A percentile compares a stretch with the other conserved stretches of the same genome.
These are phyloP conservation scores for Synergus japonicus DNA, from an alignment of 2,888 invertebrate species.

Conservation along the genomic window DNA sequence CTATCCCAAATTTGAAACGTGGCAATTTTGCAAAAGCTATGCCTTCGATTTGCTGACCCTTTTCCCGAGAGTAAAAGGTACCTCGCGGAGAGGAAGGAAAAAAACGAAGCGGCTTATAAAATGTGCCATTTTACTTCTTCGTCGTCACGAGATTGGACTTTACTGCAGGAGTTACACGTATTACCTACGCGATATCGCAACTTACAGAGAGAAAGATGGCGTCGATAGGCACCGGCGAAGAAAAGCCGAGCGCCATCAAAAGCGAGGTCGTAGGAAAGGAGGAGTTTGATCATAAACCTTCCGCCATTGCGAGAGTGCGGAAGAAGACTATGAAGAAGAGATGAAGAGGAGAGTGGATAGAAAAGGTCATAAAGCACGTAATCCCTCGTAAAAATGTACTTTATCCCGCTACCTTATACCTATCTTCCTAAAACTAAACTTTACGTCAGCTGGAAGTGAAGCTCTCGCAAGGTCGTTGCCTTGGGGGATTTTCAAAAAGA, in stretches of 20 bases:
- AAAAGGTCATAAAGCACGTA: slow-evolving; percentile 71
- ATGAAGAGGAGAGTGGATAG: slow-evolving; percentile 55
- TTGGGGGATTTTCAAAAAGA: slow-evolving; percentile 39
- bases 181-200: slow-evolving; percentile 35
- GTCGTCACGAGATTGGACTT: slow-evolving; percentile 31
- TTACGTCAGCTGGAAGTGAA: slow-evolving; percentile 41
- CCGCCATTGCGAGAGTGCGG: slow-evolving; percentile 44
- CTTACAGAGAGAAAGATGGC: slow-evolving; percentile 33
- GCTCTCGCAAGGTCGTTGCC: slow-evolving; percentile 37
- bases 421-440: slow-evolving; percentile 51
- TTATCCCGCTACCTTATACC: slow-evolving; percentile 58
- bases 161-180: slow-evolving; percentile 40
- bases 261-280: slow-evolving; percentile 44
- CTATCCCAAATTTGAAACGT: too few species aligned
- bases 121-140: slow-evolving; percentile 39
- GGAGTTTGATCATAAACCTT: slow-evolving; percentile 52
- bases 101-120: slow-evolving; percentile 27
- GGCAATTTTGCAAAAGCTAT: background rate
- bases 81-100: background rate
- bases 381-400: slow-evolving; percentile 72
- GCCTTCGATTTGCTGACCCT: background rate
- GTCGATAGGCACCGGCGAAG: slow-evolving; percentile 35
- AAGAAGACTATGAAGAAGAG: slow-evolving; percentile 50
- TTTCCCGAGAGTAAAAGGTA: background rate
- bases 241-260: slow-evolving; percentile 40